Base-by-base conservation (phyloP, 2,113 vertebrate genomes). In the Cebus imitator region DNA sequence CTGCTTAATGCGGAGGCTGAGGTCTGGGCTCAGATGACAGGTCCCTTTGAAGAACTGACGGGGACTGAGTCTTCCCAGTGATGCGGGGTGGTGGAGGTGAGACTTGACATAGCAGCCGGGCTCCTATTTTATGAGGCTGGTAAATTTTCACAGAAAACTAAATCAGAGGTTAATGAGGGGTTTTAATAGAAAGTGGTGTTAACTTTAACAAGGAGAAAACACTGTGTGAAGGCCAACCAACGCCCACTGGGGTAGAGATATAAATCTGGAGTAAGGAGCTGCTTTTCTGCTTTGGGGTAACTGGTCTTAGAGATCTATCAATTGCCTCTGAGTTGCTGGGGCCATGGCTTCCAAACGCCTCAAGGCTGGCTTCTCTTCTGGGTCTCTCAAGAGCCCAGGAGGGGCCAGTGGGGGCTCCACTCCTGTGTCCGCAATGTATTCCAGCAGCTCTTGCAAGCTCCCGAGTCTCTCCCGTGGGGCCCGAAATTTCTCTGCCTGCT, bases 161-260 rank as follows among this genome's bases (percentile, higher is more conserved):
- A 98, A 97, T 91, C 86, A 95, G 88, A 97, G 83, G 83, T 50
- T 98, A 97, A 95, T 98, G 96, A 96, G 83, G 82, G 96, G 96
- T 93, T 96, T 85, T 75, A 61, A 55, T 87, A 90, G 97, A 97
- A 98, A 98, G 96, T 88, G 96, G 95, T 32, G 97, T 95, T 95
- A 97, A 97, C 96, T 98, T 98, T 98, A 98, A 98, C 18, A 90
- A 98, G 97, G 94, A 97, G 95, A 98, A 97, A 96, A 87, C 52
- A 80, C 96, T 96, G 90, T 90, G 92, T 90, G 82, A 97, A 89
- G 79, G 90, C 94, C 96, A 57, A 95, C 94, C 97, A 57, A 98
- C 97, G 43, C 98, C 98, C 97, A 94, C 48, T 13, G 90, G 87
- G 45, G 35, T 16, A 3, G 75, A 96, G 83, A 87, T 98, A 98